Evolutionary conservation across 2,797 vertebrate genomes (phyloP).

Genomic region (Bradypus variegatus): DNA sequence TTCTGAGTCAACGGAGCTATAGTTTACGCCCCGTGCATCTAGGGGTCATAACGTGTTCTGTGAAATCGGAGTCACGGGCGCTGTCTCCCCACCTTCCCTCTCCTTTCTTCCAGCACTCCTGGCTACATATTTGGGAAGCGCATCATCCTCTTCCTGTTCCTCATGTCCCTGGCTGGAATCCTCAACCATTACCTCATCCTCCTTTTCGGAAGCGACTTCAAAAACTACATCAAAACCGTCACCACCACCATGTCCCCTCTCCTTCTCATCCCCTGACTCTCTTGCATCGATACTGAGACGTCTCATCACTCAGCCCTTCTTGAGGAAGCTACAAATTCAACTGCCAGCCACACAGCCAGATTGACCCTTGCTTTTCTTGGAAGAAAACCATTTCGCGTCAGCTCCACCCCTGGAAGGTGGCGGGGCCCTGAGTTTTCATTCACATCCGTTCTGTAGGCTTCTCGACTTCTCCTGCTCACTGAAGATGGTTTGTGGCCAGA

Average conservation of each 20-base stretch:
- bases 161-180: constrained; percentile 90
- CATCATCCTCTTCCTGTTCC: constrained; percentile 85
- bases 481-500: not conserved
- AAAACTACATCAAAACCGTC: constrained; percentile 83
- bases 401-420: not conserved
- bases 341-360: constrained; percentile 51
- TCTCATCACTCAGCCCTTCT: constrained; percentile 53
- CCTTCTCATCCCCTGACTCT: constrained; percentile 84
- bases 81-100: not conserved
- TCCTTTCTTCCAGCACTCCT: constrained; percentile 81
- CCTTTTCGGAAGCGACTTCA: constrained; percentile 81
- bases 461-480: not conserved
- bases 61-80: not conserved
- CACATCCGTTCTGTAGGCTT: not conserved
- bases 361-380: constrained; percentile 64
- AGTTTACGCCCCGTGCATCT: not conserved
- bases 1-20: constrained; percentile 12
- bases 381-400: constrained; percentile 51
- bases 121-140: constrained; percentile 94
- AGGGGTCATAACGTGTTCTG: not conserved
- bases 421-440: constrained; percentile 38
- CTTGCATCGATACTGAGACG: constrained; percentile 39
- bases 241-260: constrained; percentile 83
- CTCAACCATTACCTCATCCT: constrained; percentile 82
- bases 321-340: constrained; percentile 68